A percentile compares a stretch with the other conserved stretches of the same genome.
Conservation (phyloP, 92 coral and sea anemone genomes). For the Heliopora coerulea region DNA sequence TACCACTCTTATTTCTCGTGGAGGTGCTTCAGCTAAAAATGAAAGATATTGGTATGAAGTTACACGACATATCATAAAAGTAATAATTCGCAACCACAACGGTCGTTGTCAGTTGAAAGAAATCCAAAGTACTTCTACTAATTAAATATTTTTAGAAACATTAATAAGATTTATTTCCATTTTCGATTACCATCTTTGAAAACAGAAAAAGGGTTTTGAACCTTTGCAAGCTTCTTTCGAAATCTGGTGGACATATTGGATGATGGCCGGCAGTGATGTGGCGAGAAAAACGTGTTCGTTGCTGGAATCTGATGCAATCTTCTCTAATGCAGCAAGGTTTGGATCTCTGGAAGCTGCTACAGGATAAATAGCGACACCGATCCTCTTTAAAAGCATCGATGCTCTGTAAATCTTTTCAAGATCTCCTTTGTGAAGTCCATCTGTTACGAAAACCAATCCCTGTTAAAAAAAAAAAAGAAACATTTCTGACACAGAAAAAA, state of each 20-base stretch:
- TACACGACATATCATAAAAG: neutral
- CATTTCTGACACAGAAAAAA: too few relatives aligned
- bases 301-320: conserved; percentile 36
- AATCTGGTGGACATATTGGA: conserved; percentile 40
- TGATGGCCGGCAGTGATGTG: conserved; percentile 37
- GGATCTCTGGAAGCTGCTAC: conserved; percentile 34
- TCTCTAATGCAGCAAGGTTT: conserved; percentile 11
- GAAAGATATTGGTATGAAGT: neutral
- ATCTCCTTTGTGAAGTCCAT: neutral
- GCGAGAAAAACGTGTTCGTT: conserved; percentile 39
- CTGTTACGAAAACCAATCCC: conserved; percentile 37
- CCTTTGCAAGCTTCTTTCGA: conserved; percentile 46
- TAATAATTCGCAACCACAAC: neutral
- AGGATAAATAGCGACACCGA: conserved; percentile 33
- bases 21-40: conserved; percentile 34
- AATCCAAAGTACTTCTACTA: neutral
- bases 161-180: neutral
- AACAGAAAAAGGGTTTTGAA: neutral
- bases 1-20: conserved; percentile 20
- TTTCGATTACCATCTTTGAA: too few relatives aligned
- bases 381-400: conserved; percentile 23
- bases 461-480: neutral
- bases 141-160: neutral
- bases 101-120: neutral
- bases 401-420: conserved; percentile 5